Evolutionary conservation across 2,797 vertebrate species (phyloP).

Genomic region (Telmatherina bonti): DNA sequence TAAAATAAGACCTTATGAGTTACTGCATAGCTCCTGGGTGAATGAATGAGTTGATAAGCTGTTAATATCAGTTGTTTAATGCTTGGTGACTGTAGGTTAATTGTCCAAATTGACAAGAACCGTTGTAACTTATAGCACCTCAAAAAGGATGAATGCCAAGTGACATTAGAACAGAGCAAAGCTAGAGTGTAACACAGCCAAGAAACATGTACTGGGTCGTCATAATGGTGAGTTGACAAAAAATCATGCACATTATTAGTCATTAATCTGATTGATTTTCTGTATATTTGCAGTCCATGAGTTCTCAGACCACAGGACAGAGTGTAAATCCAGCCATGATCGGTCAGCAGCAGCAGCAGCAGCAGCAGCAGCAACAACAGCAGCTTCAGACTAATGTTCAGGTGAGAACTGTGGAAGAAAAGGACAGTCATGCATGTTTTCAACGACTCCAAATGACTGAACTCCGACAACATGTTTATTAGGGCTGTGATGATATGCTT

Average conservation of each 20-base stretch:
- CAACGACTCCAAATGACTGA: neutral
- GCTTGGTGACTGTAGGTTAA: no score
- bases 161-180: no score
- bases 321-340: conserved; percentile 87
- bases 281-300: conserved; percentile 86
- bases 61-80: neutral
- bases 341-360: conserved; percentile 72
- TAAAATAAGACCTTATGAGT: neutral
- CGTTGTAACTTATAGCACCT: neutral
- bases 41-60: neutral
- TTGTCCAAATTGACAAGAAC: neutral
- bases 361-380: conserved; percentile 53
- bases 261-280: conserved; percentile 17
- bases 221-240: neutral
- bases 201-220: no score
- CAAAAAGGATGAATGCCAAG: no score
- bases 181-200: no score
- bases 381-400: conserved; percentile 90
- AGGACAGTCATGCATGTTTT: no score
- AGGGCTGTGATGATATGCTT: no score
- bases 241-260: neutral
- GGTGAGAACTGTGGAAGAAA: conserved; percentile 75
- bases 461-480: neutral
- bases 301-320: conserved; percentile 90
- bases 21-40: neutral